Conservation (phyloP, 2,113 vertebrate species). For the Phyllostomus hastatus region DNA sequence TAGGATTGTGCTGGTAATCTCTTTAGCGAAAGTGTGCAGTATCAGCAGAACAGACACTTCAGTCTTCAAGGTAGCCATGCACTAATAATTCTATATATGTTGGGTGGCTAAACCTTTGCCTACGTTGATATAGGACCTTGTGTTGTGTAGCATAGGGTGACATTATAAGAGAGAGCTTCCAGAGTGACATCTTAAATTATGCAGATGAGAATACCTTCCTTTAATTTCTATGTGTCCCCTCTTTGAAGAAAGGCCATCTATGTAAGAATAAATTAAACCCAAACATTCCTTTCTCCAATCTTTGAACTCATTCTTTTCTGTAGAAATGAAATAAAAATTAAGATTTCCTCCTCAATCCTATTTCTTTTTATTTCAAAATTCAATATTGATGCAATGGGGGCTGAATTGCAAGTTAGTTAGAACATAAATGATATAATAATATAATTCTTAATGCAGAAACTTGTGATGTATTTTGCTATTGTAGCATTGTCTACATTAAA, state of each 20-base stretch:
- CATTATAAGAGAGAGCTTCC: not conserved
- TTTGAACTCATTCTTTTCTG: not conserved
- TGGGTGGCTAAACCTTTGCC: constrained; percentile 36
- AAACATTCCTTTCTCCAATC: not conserved
- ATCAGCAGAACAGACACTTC: constrained; percentile 88
- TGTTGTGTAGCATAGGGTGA: not conserved
- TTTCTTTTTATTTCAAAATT: constrained; percentile 31
- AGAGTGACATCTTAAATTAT: constrained; percentile 8
- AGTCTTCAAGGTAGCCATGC: constrained; percentile 59
- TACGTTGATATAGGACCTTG: not conserved
- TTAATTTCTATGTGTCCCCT: not conserved
- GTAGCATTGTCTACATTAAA: not conserved
- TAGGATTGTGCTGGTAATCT: constrained; percentile 96
- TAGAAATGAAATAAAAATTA: constrained; percentile 28
- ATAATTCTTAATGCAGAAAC: not conserved
- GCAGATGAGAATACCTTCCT: not conserved
- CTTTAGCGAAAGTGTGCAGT: constrained; percentile 92
- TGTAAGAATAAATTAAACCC: not conserved
- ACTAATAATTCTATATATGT: constrained; percentile 61
- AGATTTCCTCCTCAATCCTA: not conserved
- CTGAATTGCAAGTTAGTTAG: not conserved
- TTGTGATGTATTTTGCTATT: not conserved
- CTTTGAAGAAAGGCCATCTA: not conserved
- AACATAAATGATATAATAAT: not conserved
- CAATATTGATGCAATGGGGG: not conserved